Evolutionary conservation across 2,113 vertebrate genomes (phyloP).

Genomic region (Ornithorhynchus anatinus): DNA sequence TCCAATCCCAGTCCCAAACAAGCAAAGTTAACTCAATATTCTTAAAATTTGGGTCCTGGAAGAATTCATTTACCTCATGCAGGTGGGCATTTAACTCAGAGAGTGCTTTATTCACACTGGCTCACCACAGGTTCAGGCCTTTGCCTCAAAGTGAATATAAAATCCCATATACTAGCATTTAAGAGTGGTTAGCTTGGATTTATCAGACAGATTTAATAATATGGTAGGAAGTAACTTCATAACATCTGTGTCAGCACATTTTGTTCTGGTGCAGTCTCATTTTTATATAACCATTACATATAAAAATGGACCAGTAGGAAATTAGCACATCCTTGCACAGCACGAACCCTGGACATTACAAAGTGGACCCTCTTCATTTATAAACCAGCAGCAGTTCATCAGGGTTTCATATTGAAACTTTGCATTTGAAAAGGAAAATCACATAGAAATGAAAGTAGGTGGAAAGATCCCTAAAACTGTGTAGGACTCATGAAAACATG

Average conservation of each 20-base stretch:
- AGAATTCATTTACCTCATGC: not conserved
- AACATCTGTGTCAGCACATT: constrained; percentile 4
- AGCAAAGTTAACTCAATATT: not conserved
- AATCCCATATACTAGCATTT: too few relatives aligned
- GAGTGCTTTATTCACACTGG: not conserved
- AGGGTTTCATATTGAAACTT: too few relatives aligned
- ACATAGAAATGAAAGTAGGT: too few relatives aligned
- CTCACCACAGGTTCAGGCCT: not conserved
- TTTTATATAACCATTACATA: constrained; percentile 4
- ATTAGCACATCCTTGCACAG: not conserved
- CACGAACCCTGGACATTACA: not conserved
- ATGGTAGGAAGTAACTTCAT: not conserved
- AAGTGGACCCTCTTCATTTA: not conserved
- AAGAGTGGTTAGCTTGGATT: not conserved
- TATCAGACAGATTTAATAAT: too few relatives aligned
- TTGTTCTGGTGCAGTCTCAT: not conserved
- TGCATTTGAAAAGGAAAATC: too few relatives aligned
- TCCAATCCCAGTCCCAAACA: not conserved
- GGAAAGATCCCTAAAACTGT: too few relatives aligned
- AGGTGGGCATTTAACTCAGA: constrained; percentile 9
- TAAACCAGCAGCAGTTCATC: not conserved
- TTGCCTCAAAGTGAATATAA: too few relatives aligned
- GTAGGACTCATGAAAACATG: too few relatives aligned
- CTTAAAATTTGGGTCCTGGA: constrained; percentile 12
- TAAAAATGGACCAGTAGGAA: not conserved